Base-by-base conservation (phyloP, 2,888 invertebrate genomes). In the Carcina quercana region DNA sequence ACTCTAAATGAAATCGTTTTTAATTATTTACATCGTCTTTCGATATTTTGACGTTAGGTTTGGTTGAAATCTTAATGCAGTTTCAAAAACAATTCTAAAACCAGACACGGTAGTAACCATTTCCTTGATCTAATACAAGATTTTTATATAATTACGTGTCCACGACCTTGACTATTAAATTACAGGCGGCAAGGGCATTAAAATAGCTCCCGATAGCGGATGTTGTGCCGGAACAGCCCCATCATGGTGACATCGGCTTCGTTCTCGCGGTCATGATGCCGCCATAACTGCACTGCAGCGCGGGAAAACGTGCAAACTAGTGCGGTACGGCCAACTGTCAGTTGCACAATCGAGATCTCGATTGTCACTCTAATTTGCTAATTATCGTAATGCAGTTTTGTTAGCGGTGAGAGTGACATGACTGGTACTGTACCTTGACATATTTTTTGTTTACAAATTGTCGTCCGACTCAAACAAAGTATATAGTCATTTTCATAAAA, bases 111-210 rank as follows among this genome's bases (percentile, higher is more conserved):
- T n/a, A n/a, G n/a, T n/a, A n/a, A n/a, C n/a, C n/a, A n/a, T n/a
- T n/a, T n/a, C n/a, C n/a, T n/a, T n/a, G n/a, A n/a, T n/a, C n/a
- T n/a, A n/a, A n/a, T n/a, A n/a, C 17, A 5, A 17, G 17, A 17
- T 17, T 17, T 17, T 17, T 17, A 5, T 17, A 17, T 7, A 7
- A 5, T 5, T 17, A 17, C 7, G 42, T 51, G 45, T 35, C 48
- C 50, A 42, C 47, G 57, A 51, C 66, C 66, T 68, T 69, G 60
- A 40, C 50, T 45, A 57, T 56, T 52, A 28, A 34, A 36, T 34
- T 32, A 25, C 17, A 20, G 33, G 52, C 59, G 41, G 43, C 60
- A 61, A 61, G 68, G 68, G 50, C 62, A 42, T 36, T 48, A n/a
- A 28, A 51, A 56, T 58, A 47, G 53, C 51, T 50, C 49, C 48